phyloP scores from a whole-genome alignment of 2,113 vertebrate genomes.

The Benitochromis conjunctus region DNA sequence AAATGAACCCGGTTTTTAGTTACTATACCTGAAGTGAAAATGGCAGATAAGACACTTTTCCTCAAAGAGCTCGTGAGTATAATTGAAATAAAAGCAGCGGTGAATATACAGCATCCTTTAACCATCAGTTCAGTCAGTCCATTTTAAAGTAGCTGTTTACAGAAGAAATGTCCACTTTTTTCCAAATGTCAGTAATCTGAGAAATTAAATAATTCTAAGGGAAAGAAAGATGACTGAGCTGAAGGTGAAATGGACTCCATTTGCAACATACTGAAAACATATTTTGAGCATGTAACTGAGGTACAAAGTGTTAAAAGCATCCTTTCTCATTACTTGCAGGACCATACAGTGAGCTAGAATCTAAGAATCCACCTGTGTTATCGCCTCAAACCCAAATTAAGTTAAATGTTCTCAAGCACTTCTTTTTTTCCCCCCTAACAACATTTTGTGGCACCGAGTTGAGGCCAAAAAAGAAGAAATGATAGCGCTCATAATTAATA shows the following conservation, averaged over 20 bases:
- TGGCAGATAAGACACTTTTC: slow-evolving; percentile 45
- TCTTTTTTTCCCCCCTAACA: rapidly evolving
- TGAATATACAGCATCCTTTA: not conserved
- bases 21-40: slow-evolving; percentile 28
- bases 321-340: not conserved
- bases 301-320: slow-evolving; percentile 12
- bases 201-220: not conserved
- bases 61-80: not conserved
- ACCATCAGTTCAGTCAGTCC: not conserved
- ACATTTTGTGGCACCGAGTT: not conserved
- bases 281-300: slow-evolving; percentile 8
- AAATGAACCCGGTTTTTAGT: not conserved
- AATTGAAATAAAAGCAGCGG: slow-evolving; percentile 26
- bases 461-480: not conserved
- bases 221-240: not conserved
- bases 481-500: not conserved
- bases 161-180: not conserved
- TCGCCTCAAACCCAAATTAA: not conserved
- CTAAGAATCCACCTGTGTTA: not conserved
- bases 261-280: not conserved
- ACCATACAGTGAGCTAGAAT: not conserved
- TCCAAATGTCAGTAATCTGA: not conserved
- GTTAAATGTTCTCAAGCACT: not conserved
- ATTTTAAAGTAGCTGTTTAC: not conserved
- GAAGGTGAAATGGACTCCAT: not conserved